phyloP scores from a whole-genome alignment of 2,888 invertebrate genomes.

The Thecocarcelia acutangulata region DNA sequence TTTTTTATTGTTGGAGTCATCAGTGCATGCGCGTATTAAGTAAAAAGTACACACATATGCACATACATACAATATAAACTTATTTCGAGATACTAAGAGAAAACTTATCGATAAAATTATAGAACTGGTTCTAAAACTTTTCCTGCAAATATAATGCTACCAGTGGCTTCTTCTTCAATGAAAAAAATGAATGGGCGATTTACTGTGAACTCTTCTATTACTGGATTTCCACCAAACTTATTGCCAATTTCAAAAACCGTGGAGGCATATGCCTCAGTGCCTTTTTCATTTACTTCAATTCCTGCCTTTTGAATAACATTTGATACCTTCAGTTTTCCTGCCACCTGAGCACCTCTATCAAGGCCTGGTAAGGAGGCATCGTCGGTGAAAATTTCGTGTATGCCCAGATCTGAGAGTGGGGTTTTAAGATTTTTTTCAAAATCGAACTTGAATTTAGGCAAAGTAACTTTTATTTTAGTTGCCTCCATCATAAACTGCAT shows the following conservation, averaged over 20 bases:
- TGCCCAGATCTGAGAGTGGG: constrained; percentile 84
- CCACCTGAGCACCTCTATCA: constrained; percentile 84
- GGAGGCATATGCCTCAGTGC: constrained; percentile 87
- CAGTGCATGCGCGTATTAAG: too few relatives aligned
- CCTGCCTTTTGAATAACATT: constrained; percentile 89
- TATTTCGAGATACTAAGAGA: constrained; percentile 20
- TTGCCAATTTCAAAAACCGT: constrained; percentile 86
- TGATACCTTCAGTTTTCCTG: constrained; percentile 84
- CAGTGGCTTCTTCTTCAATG: constrained; percentile 88
- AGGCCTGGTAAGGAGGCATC: constrained; percentile 88
- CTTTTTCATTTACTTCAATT: constrained; percentile 89
- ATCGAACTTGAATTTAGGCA: constrained; percentile 89
- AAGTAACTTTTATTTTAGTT: constrained; percentile 84
- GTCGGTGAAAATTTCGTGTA: constrained; percentile 87
- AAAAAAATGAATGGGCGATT: constrained; percentile 90
- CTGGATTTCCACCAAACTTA: constrained; percentile 83
- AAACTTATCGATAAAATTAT: constrained; percentile 23
- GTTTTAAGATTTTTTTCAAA: constrained; percentile 85
- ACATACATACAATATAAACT: background rate
- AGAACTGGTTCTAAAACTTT: constrained; percentile 85
- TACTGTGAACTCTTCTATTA: constrained; percentile 84
- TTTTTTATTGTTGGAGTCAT: too few relatives aligned
- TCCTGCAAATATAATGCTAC: constrained; percentile 89
- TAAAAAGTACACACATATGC: too few relatives aligned
- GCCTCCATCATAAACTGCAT: constrained; percentile 85